These are phyloP conservation scores for Falco cherrug DNA, from an alignment of 2,797 vertebrate species.

Conservation along the genomic window DNA sequence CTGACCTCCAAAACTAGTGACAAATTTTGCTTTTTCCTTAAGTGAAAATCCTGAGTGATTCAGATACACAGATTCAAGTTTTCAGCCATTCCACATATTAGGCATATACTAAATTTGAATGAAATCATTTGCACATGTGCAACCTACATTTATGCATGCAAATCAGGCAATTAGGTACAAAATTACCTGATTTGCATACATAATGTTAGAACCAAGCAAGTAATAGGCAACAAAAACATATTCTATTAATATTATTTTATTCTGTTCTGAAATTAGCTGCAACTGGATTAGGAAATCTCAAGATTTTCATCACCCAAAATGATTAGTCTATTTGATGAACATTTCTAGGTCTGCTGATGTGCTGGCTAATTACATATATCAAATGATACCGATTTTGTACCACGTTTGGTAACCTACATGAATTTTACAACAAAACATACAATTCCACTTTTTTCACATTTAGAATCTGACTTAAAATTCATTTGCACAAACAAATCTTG, in stretches of 20 bases:
- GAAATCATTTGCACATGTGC: slow-evolving; percentile 63
- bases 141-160: slow-evolving; percentile 67
- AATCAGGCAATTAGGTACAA: slow-evolving; percentile 64
- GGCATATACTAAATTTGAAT: slow-evolving; percentile 58
- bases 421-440: neutral
- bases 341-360: neutral
- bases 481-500: neutral
- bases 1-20: neutral
- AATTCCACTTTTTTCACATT: neutral
- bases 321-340: slow-evolving; percentile 17
- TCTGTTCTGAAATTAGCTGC: slow-evolving; percentile 57
- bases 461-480: slow-evolving; percentile 1
- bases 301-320: slow-evolving; percentile 33
- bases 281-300: slow-evolving; percentile 41
- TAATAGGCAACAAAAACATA: slow-evolving; percentile 53
- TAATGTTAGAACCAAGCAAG: slow-evolving; percentile 41
- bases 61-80: neutral
- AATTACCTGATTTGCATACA: slow-evolving; percentile 69
- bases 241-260: slow-evolving; percentile 65
- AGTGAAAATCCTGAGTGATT: neutral
- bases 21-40: neutral
- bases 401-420: neutral
- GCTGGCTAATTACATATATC: neutral
- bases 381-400: neutral
- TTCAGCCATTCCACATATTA: slow-evolving; percentile 34